A percentile compares a stretch with the other conserved stretches of the same genome.
phyloP scores from a whole-genome alignment of 2,888 invertebrate species.

The Synergus umbraculus region DNA sequence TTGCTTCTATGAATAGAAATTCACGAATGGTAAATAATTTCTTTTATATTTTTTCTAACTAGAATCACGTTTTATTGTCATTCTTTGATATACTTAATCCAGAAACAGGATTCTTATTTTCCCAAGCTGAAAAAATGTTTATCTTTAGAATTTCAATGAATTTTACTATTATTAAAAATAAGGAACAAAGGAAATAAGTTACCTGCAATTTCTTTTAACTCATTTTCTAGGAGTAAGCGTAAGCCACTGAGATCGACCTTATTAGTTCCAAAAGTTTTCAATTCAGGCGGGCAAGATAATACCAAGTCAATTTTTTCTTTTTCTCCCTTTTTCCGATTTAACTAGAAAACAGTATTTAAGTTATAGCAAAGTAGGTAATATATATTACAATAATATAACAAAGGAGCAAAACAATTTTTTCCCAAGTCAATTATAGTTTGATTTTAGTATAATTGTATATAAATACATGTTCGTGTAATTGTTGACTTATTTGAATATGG shows the following conservation, averaged over 20 bases:
- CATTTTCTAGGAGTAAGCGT: background rate
- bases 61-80: background rate
- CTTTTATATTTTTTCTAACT: background rate
- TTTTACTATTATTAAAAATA: background rate
- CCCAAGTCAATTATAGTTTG: background rate
- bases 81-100: background rate
- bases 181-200: background rate
- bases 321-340: background rate
- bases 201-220: slow-evolving; percentile 3
- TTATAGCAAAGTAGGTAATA: background rate
- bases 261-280: background rate
- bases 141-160: background rate
- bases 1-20: background rate
- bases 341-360: background rate
- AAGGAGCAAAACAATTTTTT: background rate
- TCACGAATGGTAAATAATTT: background rate
- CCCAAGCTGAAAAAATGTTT: background rate
- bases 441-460: background rate
- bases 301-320: background rate
- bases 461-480: slow-evolving; percentile 1
- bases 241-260: background rate
- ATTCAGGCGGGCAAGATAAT: background rate
- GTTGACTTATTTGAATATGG: background rate
- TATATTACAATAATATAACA: background rate
- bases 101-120: background rate